A percentile compares a stretch with the other conserved stretches of the same genome.
These are phyloP conservation scores for Nomada ruficornis DNA, from an alignment of 2,888 invertebrate species.

Conservation along the genomic window DNA sequence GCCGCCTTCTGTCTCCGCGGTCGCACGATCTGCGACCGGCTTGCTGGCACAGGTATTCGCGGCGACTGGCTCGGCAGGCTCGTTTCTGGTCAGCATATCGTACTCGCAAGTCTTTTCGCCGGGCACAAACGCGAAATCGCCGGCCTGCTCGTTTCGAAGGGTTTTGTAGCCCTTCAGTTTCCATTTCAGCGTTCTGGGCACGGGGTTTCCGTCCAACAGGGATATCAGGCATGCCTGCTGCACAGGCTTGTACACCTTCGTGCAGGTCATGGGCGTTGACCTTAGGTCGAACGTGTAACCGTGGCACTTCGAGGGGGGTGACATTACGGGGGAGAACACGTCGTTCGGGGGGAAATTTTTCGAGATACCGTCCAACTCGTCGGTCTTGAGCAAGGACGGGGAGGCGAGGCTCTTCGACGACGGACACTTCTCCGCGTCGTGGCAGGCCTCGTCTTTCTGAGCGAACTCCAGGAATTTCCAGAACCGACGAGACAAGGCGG, in stretches of 20 bases:
- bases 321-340: neutral
- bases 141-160: constrained; percentile 33
- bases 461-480: constrained; percentile 59
- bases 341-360: neutral
- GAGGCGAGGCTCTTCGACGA: constrained; percentile 20
- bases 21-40: neutral
- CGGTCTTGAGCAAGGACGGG: neutral
- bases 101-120: constrained; percentile 12
- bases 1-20: no score
- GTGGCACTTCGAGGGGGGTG: neutral
- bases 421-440: neutral
- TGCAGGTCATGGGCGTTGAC: neutral
- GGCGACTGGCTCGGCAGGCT: neutral
- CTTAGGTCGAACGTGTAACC: constrained; percentile 8
- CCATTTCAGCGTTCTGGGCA: constrained; percentile 51
- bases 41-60: no score
- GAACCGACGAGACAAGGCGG: constrained; percentile 33
- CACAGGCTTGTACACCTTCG: neutral
- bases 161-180: constrained; percentile 55
- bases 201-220: constrained; percentile 34
- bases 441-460: constrained; percentile 26
- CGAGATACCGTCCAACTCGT: neutral
- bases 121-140: constrained; percentile 53
- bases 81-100: constrained; percentile 23
- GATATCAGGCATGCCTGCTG: constrained; percentile 34